Conservation (phyloP, 2,888 invertebrate genomes). For the Gasteruption jaculator region DNA sequence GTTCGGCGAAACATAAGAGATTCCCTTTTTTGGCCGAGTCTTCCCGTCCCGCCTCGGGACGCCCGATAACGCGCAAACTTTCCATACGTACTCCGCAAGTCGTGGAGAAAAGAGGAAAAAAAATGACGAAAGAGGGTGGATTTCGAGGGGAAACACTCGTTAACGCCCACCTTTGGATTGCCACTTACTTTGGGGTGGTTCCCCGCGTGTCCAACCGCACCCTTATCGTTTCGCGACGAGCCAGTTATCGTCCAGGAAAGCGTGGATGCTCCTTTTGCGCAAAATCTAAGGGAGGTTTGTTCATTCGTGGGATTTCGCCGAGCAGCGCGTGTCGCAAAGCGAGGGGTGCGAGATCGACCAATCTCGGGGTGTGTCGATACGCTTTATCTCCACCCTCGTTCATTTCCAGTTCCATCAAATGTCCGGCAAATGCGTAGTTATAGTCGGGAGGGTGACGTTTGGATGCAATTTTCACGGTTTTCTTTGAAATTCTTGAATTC, state of each 20-base stretch:
- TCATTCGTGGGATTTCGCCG: constrained; percentile 26
- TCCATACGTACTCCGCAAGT: constrained; percentile 20
- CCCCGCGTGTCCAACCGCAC: no score
- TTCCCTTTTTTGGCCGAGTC: no score
- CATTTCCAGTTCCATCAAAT: constrained; percentile 2
- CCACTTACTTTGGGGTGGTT: no score
- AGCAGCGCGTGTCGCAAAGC: no score
- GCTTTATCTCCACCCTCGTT: constrained; percentile 1
- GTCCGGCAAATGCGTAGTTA: constrained; percentile 1
- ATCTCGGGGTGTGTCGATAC: neutral
- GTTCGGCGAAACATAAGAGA: constrained; percentile 8
- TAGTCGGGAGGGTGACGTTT: constrained; percentile 3
- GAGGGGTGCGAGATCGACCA: no score
- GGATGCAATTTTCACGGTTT: no score
- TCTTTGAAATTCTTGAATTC: no score
- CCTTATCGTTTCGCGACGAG: no score
- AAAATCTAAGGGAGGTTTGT: constrained; percentile 28
- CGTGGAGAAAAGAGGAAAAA: constrained; percentile 18
- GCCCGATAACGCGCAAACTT: constrained; percentile 2
- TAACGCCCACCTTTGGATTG: no score
- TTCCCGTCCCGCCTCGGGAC: constrained; percentile 17
- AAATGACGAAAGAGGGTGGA: constrained; percentile 20
- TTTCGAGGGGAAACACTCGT: no score
- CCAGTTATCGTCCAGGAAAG: no score
- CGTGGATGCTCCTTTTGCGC: no score